Conservation (phyloP, 2,797 vertebrate species). For the Hippopotamyrus pictus region DNA sequence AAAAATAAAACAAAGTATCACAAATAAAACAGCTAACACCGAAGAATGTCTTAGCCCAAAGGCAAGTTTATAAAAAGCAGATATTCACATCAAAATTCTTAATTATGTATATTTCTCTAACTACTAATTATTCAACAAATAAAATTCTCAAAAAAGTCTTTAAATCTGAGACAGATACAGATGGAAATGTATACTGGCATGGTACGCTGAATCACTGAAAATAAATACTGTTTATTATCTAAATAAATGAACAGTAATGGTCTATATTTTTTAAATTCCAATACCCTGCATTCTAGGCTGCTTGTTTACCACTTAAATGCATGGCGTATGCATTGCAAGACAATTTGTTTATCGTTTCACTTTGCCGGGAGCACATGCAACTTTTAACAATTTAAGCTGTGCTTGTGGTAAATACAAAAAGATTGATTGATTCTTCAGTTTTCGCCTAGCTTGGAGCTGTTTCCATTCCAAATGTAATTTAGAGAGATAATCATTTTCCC, state of each 20-base stretch:
- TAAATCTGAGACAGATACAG: background rate
- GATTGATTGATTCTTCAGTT: conserved; percentile 36
- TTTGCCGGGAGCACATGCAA: conserved; percentile 18
- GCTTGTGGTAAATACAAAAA: conserved; percentile 24
- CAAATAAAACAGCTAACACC: background rate
- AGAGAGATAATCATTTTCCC: conserved; percentile 31
- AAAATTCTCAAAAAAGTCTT: background rate
- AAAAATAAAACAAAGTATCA: background rate
- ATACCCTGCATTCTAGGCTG: background rate
- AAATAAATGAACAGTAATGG: background rate
- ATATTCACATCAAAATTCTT: background rate
- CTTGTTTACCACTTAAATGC: conserved; percentile 21
- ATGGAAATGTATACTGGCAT: background rate
- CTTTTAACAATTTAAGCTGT: conserved; percentile 33
- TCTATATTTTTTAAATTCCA: background rate
- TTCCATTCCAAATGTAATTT: conserved; percentile 21
- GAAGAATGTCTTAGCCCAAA: background rate
- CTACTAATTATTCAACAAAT: background rate
- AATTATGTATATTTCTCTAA: background rate
- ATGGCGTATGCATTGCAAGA: conserved; percentile 12
- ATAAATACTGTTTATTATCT: background rate
- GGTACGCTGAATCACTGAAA: background rate
- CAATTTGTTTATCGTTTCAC: conserved; percentile 20
- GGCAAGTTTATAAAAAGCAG: background rate
- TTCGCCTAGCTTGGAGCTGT: conserved; percentile 33